phyloP scores from a whole-genome alignment of 2,797 vertebrate species.

The Salarias fasciatus region DNA sequence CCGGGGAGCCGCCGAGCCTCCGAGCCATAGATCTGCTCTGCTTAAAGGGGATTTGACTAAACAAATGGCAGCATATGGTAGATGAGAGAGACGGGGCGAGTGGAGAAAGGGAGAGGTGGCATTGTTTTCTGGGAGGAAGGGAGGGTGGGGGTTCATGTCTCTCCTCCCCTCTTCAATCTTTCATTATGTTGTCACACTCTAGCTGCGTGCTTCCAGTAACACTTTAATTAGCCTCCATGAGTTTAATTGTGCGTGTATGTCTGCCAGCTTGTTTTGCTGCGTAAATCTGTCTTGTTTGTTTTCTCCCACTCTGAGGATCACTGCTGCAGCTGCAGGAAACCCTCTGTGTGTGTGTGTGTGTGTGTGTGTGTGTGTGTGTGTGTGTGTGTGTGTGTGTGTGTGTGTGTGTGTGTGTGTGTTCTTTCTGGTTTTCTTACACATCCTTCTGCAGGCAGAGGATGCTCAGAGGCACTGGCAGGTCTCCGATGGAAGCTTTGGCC shows the following conservation, averaged over 20 bases:
- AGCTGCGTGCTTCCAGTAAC: constrained; percentile 78
- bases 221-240: constrained; percentile 83
- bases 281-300: constrained; percentile 75
- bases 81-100: constrained; percentile 76
- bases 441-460: too few relatives aligned
- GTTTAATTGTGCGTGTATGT: constrained; percentile 76
- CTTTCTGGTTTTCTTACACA: too few relatives aligned
- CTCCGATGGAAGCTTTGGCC: background rate
- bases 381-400: background rate
- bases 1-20: constrained; percentile 57
- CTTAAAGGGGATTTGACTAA: constrained; percentile 84
- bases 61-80: constrained; percentile 89
- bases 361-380: background rate
- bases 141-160: constrained; percentile 61
- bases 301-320: constrained; percentile 36
- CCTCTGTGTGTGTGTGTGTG: background rate
- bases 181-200: constrained; percentile 86
- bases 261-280: constrained; percentile 70
- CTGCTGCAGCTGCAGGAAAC: constrained; percentile 39
- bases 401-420: background rate
- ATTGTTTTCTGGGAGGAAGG: constrained; percentile 81
- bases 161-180: constrained; percentile 82
- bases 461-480: too few relatives aligned
- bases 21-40: constrained; percentile 72
- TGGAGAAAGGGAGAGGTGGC: constrained; percentile 72